Conservation (phyloP, 1,140 invertebrate species). For the Andrena cerasifolii region DNA sequence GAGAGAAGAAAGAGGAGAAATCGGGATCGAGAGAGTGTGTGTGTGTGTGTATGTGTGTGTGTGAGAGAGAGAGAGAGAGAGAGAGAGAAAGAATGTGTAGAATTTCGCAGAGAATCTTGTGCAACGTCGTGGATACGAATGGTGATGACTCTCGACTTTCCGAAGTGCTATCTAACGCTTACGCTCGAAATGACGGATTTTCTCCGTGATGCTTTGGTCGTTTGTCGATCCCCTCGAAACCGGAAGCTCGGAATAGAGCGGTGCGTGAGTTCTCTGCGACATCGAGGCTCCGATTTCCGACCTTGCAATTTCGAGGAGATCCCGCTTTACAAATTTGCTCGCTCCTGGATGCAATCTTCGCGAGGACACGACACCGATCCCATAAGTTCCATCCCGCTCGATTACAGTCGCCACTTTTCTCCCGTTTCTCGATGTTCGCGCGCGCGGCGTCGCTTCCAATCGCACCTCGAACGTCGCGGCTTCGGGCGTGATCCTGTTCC, state of each 20-base stretch:
- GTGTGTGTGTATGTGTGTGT: too few species aligned
- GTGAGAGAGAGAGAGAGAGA: not conserved
- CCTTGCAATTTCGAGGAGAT: not conserved
- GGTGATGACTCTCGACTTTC: not conserved
- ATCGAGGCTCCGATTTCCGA: too few species aligned
- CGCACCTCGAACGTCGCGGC: too few species aligned
- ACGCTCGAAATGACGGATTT: not conserved
- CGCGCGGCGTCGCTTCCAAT: not conserved
- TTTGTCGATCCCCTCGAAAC: not conserved
- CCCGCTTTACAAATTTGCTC: not conserved
- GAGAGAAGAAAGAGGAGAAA: not conserved
- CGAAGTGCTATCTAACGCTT: not conserved
- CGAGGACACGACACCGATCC: not conserved
- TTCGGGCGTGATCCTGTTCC: too few species aligned
- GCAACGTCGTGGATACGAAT: not conserved
- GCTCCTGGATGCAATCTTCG: not conserved
- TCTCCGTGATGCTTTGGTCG: constrained; percentile 10
- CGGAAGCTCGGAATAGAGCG: too few species aligned
- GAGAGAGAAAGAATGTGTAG: constrained; percentile 2
- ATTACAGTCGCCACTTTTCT: not conserved
- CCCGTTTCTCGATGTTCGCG: not conserved
- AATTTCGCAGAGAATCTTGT: not conserved
- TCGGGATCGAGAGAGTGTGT: not conserved
- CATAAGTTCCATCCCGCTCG: too few species aligned
- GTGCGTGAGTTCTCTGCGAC: too few species aligned